phyloP scores from a whole-genome alignment of 2,888 invertebrate species.

The Octonoba sinensis region DNA sequence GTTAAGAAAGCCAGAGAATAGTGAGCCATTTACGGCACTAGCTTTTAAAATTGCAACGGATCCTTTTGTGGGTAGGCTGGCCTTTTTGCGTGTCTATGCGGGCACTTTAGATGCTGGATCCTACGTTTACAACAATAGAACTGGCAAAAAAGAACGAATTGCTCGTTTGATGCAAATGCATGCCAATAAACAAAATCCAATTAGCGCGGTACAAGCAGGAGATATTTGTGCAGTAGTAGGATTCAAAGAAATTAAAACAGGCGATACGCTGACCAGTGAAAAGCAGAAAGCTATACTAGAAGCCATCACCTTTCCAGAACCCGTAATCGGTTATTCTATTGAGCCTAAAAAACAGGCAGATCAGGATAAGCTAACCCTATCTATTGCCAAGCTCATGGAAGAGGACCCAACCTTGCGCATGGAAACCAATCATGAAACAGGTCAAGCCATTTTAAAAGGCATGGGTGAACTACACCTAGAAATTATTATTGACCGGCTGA shows the following conservation, averaged over 20 bases:
- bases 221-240: constrained; percentile 92
- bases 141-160: constrained; percentile 78
- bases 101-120: constrained; percentile 80
- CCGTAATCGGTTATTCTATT: constrained; percentile 95
- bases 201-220: constrained; percentile 77
- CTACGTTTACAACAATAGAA: constrained; percentile 81
- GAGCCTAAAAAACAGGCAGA: constrained; percentile 86
- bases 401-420: constrained; percentile 93
- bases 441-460: constrained; percentile 89
- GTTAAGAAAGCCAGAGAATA: too few relatives aligned
- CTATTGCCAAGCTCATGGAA: constrained; percentile 84
- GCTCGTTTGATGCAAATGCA: constrained; percentile 79
- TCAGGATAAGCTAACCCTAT: constrained; percentile 83
- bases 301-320: constrained; percentile 85
- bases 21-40: constrained; percentile 80
- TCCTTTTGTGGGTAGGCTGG: constrained; percentile 86
- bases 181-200: constrained; percentile 90
- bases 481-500: constrained; percentile 84
- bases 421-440: constrained; percentile 77
- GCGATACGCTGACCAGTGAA: constrained; percentile 72
- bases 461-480: constrained; percentile 99
- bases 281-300: constrained; percentile 69
- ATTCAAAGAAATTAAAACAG: constrained; percentile 79
- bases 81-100: constrained; percentile 85
- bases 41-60: constrained; percentile 96